Evolutionary conservation across 1,140 invertebrate genomes (phyloP), one percentile per base, ranked within the genome.

Genomic region (Solenopsis invicta): DNA sequence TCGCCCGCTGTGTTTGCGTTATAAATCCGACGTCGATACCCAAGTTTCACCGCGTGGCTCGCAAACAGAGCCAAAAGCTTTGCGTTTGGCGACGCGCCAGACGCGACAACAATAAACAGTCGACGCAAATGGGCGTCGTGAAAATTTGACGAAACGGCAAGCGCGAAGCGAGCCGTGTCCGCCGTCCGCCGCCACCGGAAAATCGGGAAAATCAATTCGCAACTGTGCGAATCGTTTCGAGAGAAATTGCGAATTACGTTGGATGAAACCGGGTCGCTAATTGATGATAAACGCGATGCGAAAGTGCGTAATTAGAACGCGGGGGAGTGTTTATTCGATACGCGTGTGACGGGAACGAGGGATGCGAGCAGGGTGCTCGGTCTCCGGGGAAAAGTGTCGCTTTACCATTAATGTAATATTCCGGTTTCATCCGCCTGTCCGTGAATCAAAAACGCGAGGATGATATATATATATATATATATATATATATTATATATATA

Each of bases 81-180:
- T n/a, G 64, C 54, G n/a, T 29, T 81, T 71, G 78, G 78, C 50
- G 9, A 2, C 8, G 16, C 4, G 78, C 78, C 78, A 72, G 52
- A 71, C 34, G 50, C 4, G 21, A 78, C 59, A 10, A 29, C 6
- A 29, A 37, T 37, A 72, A 72, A 72, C 52, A 67, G 18, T n/a
- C n/a, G 29, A 16, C 52, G 18, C 18, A n/a, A 78, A 78, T 66
- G 64, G 69, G 24, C 52, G 21, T 50, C 21, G 56, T 18, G 2
- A 80, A 59, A 45, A 82, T 59, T 29, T 34, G 66, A 21, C 24
- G 67, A 72, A 54, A 67, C 41, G 61, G 10, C 24, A 52, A 67
- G 5, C 61, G n/a, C n/a, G n/a, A n/a, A n/a, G n/a, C n/a, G n/a
- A n/a, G n/a, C n/a, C 61, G 29, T 1, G 29, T 37, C 10, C 29